Evolutionary conservation across 2,113 vertebrate species (phyloP), one percentile per base, ranked within the genome.

Genomic region (Merops nubicus): DNA sequence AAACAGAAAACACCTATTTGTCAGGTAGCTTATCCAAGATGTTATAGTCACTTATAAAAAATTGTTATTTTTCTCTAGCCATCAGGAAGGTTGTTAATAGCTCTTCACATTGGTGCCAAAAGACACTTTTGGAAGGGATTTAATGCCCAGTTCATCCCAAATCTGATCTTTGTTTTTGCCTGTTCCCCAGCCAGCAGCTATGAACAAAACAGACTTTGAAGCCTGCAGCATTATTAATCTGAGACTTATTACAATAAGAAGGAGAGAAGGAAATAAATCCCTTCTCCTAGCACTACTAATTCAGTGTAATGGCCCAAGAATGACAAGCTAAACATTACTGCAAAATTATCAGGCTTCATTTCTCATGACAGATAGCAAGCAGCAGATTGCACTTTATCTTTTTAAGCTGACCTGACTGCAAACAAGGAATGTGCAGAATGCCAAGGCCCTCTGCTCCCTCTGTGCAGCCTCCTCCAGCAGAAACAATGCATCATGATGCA

Each of bases 361-460:
- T 97, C 85, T 96, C 85, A 95, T 83, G 63, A 91, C 0, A 0
- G 78, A 96, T 87, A 85, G 90, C 89, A 90, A 88, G 90, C 76
- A 95, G 78, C 60, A 93, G 86, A 96, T 95, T 77, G 77, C 54
- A 62, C 77, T 96, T 97, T 96, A 96, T 97, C 96, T 96, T 89
- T 95, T 84, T 53, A 91, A 88, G 63, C 54, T 93, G 88, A 97
- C 75, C 84, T 85, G 94, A 89, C 93, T 65, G 85, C 95, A 89
- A 94, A 64, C 36, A 65, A 92, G 73, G 93, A 96, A 96, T 91
- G 89, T 1, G 5, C 76, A 97, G 83, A 89, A 94, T 93, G 96
- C 78, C 91, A 91, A 57, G 63, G 47, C 60, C 34, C 82, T 90
- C 47, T 0, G 1, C 56, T 88, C 64, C 50, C 51, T 92, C 51